Evolutionary conservation across 2,797 vertebrate species (phyloP).

Genomic region (Chelon auratus): DNA sequence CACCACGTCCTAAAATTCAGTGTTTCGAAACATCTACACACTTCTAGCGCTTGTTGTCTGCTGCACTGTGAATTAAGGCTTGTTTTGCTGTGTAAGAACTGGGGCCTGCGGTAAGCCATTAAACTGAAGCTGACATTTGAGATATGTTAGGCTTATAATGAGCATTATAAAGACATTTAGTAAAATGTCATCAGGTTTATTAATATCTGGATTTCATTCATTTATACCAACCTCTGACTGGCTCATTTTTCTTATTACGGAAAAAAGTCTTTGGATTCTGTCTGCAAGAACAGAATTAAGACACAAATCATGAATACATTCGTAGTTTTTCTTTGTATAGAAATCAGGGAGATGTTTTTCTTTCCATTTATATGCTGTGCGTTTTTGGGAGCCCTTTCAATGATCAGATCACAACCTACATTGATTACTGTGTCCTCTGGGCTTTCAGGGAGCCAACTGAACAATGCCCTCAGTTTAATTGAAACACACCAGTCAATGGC

Average conservation of each 20-base stretch:
- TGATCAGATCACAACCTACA: slow-evolving; percentile 2
- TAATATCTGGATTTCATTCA: background rate
- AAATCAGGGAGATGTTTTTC: slow-evolving; percentile 4
- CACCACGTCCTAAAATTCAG: slow-evolving; percentile 7
- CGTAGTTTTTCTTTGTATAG: background rate
- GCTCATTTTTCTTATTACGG: slow-evolving; percentile 9
- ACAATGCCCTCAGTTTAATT: slow-evolving; percentile 36
- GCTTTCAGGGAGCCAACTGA: slow-evolving; percentile 40
- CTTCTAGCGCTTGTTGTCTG: background rate
- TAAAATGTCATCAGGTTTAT: background rate
- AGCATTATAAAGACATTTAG: slow-evolving; percentile 13
- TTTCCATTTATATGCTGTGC: background rate
- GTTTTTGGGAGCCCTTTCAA: slow-evolving; percentile 9
- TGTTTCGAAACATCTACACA: slow-evolving; percentile 28
- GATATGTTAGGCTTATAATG: background rate
- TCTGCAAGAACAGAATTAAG: background rate
- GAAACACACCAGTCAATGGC: slow-evolving; percentile 51
- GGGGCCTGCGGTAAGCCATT: background rate
- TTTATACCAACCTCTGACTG: slow-evolving; percentile 16
- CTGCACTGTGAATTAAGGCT: background rate
- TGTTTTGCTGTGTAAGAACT: background rate
- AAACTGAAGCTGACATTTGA: background rate
- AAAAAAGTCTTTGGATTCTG: slow-evolving; percentile 8
- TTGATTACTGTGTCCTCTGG: slow-evolving; percentile 27
- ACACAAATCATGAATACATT: slow-evolving; percentile 7